Evolutionary conservation across 92 coral and sea anemone species (phyloP).

Genomic region (Blastomussa wellsi): DNA sequence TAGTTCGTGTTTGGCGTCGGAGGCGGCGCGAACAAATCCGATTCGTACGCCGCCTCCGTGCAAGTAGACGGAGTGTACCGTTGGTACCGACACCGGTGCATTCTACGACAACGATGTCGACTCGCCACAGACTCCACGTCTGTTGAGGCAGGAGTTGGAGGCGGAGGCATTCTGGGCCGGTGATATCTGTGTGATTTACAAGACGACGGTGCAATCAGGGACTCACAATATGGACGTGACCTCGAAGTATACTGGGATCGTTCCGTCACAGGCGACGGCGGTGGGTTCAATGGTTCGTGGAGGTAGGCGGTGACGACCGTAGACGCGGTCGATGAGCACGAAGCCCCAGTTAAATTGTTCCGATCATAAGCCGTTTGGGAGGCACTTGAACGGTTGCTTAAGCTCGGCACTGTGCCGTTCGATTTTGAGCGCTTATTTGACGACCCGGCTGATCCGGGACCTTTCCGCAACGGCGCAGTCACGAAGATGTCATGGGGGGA

Average conservation of each 20-base stretch:
- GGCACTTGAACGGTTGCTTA: slow-evolving; percentile 78
- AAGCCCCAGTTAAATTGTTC: slow-evolving; percentile 90
- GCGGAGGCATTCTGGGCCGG: slow-evolving; percentile 92
- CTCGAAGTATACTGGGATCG: slow-evolving; percentile 85
- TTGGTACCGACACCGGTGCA: slow-evolving; percentile 72
- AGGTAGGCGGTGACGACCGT: slow-evolving; percentile 86
- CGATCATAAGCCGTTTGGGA: slow-evolving; percentile 86
- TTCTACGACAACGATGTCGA: slow-evolving; percentile 71
- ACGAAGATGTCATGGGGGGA: slow-evolving; percentile 70
- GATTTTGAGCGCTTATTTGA: slow-evolving; percentile 63
- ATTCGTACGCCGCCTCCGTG: slow-evolving; percentile 80
- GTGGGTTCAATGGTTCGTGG: slow-evolving; percentile 88
- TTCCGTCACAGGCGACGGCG: slow-evolving; percentile 97
- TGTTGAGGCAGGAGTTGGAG: slow-evolving; percentile 92
- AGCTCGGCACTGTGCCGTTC: slow-evolving; percentile 52
- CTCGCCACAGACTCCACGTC: slow-evolving; percentile 82
- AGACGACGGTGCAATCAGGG: slow-evolving; percentile 89
- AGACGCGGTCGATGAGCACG: slow-evolving; percentile 86
- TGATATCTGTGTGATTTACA: slow-evolving; percentile 84
- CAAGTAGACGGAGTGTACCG: slow-evolving; percentile 70
- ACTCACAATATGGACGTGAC: slow-evolving; percentile 83
- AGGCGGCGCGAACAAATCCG: slow-evolving; percentile 92
- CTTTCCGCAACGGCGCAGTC: slow-evolving; percentile 58
- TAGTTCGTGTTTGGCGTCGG: slow-evolving; percentile 99
- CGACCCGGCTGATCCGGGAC: slow-evolving; percentile 56